A percentile compares a stretch with the other conserved stretches of the same genome.
phyloP scores from a whole-genome alignment of 2,113 vertebrate genomes.

The Atherinomorus stipes region DNA sequence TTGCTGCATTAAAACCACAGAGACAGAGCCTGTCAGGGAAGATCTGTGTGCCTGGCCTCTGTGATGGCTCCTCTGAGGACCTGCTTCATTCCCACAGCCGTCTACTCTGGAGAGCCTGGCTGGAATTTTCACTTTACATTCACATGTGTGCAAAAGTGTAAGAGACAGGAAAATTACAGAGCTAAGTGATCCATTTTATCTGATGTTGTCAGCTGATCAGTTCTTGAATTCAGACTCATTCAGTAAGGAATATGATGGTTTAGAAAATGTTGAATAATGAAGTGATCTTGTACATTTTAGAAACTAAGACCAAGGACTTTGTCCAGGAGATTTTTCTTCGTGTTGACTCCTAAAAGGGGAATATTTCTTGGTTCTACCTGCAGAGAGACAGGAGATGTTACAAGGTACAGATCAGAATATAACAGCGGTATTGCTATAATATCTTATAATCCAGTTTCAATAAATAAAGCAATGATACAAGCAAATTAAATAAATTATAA shows the following conservation, averaged over 20 bases:
- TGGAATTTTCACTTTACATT: slow-evolving; percentile 14
- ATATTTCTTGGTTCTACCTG: no score
- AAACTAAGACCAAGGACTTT: no score
- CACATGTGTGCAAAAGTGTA: background rate
- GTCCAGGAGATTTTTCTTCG: no score
- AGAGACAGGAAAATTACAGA: background rate
- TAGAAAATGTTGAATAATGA: no score
- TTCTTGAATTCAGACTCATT: background rate
- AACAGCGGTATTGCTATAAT: no score
- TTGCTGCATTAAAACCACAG: slow-evolving; percentile 14
- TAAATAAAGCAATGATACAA: no score
- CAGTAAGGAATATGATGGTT: background rate
- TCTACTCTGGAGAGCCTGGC: slow-evolving; percentile 11
- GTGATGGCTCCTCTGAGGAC: slow-evolving; percentile 44
- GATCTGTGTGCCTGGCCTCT: slow-evolving; percentile 39
- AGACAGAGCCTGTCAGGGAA: slow-evolving; percentile 38
- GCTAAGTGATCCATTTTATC: background rate
- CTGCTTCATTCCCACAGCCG: slow-evolving; percentile 14
- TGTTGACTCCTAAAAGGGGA: no score
- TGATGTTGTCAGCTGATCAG: background rate
- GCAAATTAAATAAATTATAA: no score
- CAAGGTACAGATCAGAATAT: no score
- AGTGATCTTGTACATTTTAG: no score
- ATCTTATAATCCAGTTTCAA: no score
- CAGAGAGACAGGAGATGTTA: no score